Percentiles rank a stretch among this genome's conserved stretches.
Conservation (phyloP, 2,888 invertebrate species). For the Tipula unca region DNA sequence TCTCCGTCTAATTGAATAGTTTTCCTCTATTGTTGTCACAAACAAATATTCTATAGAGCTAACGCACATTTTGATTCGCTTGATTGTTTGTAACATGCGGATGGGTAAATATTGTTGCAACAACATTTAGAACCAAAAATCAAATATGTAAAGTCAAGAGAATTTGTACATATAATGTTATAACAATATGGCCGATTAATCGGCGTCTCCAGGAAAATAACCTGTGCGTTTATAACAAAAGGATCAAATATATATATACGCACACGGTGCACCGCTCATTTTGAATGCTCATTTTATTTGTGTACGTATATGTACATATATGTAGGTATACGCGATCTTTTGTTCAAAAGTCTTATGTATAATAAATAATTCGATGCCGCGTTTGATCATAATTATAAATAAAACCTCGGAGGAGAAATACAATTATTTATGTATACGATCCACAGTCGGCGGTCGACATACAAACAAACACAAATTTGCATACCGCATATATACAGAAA, state of each 20-base stretch:
- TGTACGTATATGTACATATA: background rate
- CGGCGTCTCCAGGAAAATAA: background rate
- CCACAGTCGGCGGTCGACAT: background rate
- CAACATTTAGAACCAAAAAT: background rate
- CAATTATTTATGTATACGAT: background rate
- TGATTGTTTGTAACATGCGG: background rate
- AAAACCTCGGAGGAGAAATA: background rate
- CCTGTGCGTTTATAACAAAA: background rate
- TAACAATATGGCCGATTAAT: background rate
- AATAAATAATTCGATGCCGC: background rate
- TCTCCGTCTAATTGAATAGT: slow-evolving; percentile 1
- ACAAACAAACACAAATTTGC: slow-evolving; percentile 8
- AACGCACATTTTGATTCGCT: slow-evolving; percentile 3
- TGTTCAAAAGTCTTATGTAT: background rate
- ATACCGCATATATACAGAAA: background rate
- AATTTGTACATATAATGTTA: background rate
- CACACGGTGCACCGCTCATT: background rate
- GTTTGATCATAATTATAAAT: background rate
- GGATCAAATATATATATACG: too few relatives aligned
- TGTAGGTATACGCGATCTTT: background rate
- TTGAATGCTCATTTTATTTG: background rate
- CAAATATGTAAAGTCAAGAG: background rate
- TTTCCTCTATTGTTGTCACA: background rate
- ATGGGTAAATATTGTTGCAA: slow-evolving; percentile 8
- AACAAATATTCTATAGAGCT: background rate